Evolutionary conservation across 2,113 vertebrate species (phyloP), one percentile per base, ranked within the genome.

Genomic region (Macroglossus sobrinus): DNA sequence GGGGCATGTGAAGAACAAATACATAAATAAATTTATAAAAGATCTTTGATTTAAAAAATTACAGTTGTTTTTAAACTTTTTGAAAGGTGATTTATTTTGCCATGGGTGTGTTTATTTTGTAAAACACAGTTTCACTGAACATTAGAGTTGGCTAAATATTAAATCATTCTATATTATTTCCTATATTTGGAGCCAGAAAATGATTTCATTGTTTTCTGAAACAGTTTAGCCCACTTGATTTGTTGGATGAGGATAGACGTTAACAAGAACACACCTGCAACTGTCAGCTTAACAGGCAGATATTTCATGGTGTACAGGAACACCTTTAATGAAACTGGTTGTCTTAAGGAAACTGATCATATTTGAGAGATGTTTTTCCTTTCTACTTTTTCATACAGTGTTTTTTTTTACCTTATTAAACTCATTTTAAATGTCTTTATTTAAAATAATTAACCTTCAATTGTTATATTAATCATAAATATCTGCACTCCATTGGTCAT

Each of bases 11-110:
- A 74, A 89, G 79, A 96, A 64, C 78, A 95, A 95, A 66, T 94
- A 95, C 64, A 86, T 84, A 47, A 80, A 92, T 63, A 94, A 21
- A 92, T 94, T 64, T 89, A 89, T 87, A 86, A 95, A 93, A 96
- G 90, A 74, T 89, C 90, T 97, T 97, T 91, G 90, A 88, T 95
- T 89, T 5, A 80, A 89, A 94, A 93, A 21, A 33, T 69, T 90
- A 68, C 74, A 78, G 84, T 94, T 97, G 95, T 95, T 97, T 95
- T 89, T 81, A 89, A 85, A 78, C 86, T 93, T 90, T 95, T 96
- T 95, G 53, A 94, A 97, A 95, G 90, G 87, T 95, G 74, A 96
- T 95, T 97, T 95, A 95, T 96, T 96, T 93, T 26, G 19, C 72
- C 87, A 94, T 3, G 35, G 33, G 40, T 95, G 26, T 93, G 81